Evolutionary conservation across 2,888 invertebrate species (phyloP).

Genomic region (Apoderus coryli): DNA sequence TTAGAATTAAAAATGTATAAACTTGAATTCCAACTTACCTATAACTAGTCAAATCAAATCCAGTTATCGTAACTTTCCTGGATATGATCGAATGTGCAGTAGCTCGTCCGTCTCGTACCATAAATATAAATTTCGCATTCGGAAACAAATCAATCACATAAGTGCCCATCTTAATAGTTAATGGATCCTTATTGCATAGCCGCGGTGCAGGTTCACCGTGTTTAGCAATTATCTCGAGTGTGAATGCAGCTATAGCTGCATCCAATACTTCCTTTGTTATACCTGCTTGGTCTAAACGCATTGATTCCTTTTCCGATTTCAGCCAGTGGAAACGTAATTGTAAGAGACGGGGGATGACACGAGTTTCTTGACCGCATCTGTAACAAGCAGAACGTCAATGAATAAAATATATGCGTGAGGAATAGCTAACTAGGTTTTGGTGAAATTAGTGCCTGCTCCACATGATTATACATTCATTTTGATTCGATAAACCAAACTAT

Average conservation of each 20-base stretch:
- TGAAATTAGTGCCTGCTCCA: too few relatives aligned
- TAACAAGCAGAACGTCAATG: constrained; percentile 19
- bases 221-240: constrained; percentile 87
- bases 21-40: too few relatives aligned
- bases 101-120: constrained; percentile 96
- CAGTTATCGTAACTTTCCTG: constrained; percentile 60
- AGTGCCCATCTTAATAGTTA: constrained; percentile 91
- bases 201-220: constrained; percentile 92
- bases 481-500: too few relatives aligned
- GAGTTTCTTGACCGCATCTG: constrained; percentile 91
- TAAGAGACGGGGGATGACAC: constrained; percentile 91
- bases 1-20: too few relatives aligned
- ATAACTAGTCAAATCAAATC: constrained; percentile 88
- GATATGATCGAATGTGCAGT: constrained; percentile 98
- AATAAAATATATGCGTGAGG: background rate
- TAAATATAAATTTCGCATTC: constrained; percentile 93
- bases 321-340: constrained; percentile 94
- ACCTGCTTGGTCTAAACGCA: constrained; percentile 85
- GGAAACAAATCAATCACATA: constrained; percentile 93
- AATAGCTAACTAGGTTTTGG: too few relatives aligned
- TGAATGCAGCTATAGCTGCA: constrained; percentile 92
- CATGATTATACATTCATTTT: too few relatives aligned
- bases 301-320: constrained; percentile 81
- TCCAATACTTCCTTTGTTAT: constrained; percentile 83
- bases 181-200: constrained; percentile 97